Conservation (phyloP, 2,113 vertebrate species). For the Bubo blakistoni region DNA sequence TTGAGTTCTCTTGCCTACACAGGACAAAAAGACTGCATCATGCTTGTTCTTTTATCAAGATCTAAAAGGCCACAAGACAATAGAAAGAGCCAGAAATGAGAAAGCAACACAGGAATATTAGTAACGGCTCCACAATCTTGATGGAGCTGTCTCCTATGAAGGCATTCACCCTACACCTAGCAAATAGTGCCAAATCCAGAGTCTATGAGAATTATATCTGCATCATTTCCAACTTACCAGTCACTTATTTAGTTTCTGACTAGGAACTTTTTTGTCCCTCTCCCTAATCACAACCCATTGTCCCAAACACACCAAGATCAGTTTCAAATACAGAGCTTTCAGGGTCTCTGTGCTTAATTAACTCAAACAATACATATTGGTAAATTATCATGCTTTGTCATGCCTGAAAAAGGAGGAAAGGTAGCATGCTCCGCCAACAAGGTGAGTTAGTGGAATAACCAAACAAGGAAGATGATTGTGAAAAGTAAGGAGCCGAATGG, state of each 20-base stretch:
- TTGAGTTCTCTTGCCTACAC: background rate
- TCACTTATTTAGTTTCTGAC: background rate
- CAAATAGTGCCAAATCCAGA: background rate
- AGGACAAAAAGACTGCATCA: background rate
- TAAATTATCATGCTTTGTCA: slow-evolving; percentile 64
- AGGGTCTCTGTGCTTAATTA: slow-evolving; percentile 65
- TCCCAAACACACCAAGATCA: slow-evolving; percentile 69
- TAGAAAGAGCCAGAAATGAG: background rate
- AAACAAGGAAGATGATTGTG: slow-evolving; percentile 57
- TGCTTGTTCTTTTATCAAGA: background rate
- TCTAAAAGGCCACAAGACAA: background rate
- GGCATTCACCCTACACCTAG: background rate
- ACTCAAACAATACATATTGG: slow-evolving; percentile 56
- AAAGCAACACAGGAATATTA: background rate
- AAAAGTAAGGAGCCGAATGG: slow-evolving; percentile 59
- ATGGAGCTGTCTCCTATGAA: background rate
- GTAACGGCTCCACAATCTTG: background rate
- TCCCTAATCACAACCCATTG: background rate
- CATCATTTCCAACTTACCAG: background rate
- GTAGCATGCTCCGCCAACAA: slow-evolving; percentile 34
- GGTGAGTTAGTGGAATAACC: slow-evolving; percentile 59
- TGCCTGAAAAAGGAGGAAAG: slow-evolving; percentile 25
- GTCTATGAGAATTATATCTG: background rate
- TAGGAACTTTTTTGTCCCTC: background rate
- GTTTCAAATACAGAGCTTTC: slow-evolving; percentile 42